Evolutionary conservation across 2,113 vertebrate species (phyloP), one percentile per base, ranked within the genome.

Genomic region (Protobothrops mucrosquamatus): DNA sequence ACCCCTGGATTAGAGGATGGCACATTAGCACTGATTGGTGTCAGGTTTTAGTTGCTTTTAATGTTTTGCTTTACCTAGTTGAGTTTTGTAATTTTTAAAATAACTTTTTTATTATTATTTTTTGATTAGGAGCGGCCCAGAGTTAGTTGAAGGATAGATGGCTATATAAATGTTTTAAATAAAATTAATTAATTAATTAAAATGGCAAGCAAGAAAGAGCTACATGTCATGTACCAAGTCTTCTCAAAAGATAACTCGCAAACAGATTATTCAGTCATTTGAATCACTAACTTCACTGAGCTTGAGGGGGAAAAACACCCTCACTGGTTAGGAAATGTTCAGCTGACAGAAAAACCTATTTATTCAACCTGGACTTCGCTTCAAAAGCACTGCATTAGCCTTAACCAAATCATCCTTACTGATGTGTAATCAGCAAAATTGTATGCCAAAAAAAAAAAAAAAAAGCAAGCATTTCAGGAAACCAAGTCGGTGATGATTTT

Each of bases 231-330:
- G 54, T 14, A 22, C 34, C 18, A 43, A 46, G 8, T 8, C 34
- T 20, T 85, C 14, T 87, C 85, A 54, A 87, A 61, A 64, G 55
- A n/a, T 64, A 87, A 51, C n/a, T 69, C 0, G 3, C 1, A 95
- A 96, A 85, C 93, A 95, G 93, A 20, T 23, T 92, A 94, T 95
- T 94, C 93, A 93, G 22, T 46, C 52, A 87, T 43, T 86, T 57
- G 87, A 94, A 94, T 95, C 95, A 95, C 55, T 93, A 91, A 22
- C 54, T 34, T 92, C 92, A 6, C 18, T 59, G 20, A 87, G 39
- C 12, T 52, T 87, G 22, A 46, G 7, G 23, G 46, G 46, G 51
- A 87, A 52, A 86, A 22, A 46, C 64, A 34, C 48, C 85, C 39
- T 88, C 56, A 9, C 56, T 51, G 85, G 69, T 81, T 39, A 81